phyloP scores from a whole-genome alignment of 1,140 invertebrate species.

The Lanistes nyassanus region DNA sequence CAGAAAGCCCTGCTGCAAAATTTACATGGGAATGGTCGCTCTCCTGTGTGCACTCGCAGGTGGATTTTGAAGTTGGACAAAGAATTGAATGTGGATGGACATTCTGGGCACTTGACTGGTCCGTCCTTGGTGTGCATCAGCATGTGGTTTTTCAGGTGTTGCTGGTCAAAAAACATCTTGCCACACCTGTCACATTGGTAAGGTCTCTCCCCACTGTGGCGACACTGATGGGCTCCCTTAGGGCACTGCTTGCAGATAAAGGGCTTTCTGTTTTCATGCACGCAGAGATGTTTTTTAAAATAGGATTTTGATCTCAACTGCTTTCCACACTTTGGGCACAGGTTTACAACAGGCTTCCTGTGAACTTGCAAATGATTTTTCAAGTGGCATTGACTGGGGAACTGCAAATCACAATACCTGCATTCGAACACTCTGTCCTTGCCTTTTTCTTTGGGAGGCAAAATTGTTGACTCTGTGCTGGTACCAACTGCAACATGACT shows the following conservation, averaged over 20 bases:
- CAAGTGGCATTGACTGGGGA: too few species aligned
- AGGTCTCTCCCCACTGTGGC: slow-evolving; percentile 5
- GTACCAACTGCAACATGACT: too few species aligned
- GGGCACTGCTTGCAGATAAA: background rate
- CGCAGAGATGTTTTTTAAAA: background rate
- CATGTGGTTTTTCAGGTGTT: background rate
- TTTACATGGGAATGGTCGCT: slow-evolving; percentile 17
- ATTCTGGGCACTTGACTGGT: background rate
- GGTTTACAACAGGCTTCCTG: background rate
- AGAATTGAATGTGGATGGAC: background rate
- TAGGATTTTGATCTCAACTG: background rate
- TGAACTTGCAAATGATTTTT: too few species aligned
- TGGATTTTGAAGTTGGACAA: background rate
- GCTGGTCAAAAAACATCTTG: background rate
- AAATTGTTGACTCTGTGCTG: too few species aligned
- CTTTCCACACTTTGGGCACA: slow-evolving; percentile 5
- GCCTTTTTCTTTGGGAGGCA: too few species aligned
- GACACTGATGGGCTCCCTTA: background rate
- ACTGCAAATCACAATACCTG: too few species aligned
- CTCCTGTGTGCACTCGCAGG: slow-evolving; percentile 15
- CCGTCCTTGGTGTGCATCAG: background rate
- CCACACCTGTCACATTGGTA: slow-evolving; percentile 4
- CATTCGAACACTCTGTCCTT: too few species aligned
- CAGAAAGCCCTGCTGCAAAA: slow-evolving; percentile 7
- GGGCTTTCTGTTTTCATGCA: background rate